phyloP scores from a whole-genome alignment of 2,888 invertebrate genomes.

The Pherbina coryleti region DNA sequence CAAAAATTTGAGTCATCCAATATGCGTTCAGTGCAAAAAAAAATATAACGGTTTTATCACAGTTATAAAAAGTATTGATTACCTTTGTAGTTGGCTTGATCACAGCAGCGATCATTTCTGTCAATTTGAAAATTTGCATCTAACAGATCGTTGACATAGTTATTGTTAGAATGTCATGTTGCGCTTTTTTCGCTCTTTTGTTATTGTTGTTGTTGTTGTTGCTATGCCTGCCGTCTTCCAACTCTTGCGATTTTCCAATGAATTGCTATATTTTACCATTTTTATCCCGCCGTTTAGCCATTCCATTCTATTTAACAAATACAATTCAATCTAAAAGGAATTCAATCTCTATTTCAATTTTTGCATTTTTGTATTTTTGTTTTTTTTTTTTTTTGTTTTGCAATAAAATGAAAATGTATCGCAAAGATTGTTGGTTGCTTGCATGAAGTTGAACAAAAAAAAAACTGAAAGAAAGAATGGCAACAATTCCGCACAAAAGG shows the following conservation, averaged over 20 bases:
- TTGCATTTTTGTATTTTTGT: too few relatives aligned
- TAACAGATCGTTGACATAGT: not conserved
- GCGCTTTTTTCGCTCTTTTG: not conserved
- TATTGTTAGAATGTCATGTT: not conserved
- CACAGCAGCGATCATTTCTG: not conserved
- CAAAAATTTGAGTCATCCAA: too few relatives aligned
- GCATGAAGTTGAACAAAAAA: not conserved
- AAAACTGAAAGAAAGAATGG: slow-evolving; percentile 11
- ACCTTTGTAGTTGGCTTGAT: not conserved
- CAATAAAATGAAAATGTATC: not conserved
- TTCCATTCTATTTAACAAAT: slow-evolving; percentile 20
- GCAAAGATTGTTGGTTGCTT: not conserved
- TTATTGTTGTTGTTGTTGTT: not conserved
- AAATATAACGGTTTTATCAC: too few relatives aligned
- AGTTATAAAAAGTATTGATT: not conserved
- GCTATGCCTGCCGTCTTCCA: not conserved
- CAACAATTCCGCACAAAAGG: slow-evolving; percentile 30
- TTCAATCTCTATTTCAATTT: slow-evolving; percentile 6
- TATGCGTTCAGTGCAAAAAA: too few relatives aligned
- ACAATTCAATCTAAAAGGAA: slow-evolving; percentile 4
- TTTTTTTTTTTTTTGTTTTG: too few relatives aligned
- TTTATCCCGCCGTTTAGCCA: not conserved
- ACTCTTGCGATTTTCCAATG: not conserved
- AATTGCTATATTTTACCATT: not conserved
- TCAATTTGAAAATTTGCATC: not conserved